Conservation (phyloP, 1,140 invertebrate species). For the Lordiphosa clarofinis region DNA sequence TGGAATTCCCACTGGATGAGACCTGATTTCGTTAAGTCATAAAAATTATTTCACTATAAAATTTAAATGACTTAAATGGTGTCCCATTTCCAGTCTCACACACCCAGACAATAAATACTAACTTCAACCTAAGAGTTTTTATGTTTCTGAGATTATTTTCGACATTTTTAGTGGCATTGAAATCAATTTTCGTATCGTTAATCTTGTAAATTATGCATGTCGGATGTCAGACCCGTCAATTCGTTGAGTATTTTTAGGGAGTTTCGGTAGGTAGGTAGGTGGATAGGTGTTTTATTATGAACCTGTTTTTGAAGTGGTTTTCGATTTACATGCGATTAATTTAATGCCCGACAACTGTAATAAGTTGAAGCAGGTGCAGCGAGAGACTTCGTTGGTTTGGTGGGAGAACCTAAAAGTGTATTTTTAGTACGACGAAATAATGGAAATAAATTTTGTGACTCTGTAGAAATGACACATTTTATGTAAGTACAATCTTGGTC, state of each 20-base stretch:
- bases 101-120: constrained; percentile 40
- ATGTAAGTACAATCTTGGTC: too few relatives aligned
- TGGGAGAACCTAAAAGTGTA: too few relatives aligned
- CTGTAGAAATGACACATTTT: too few relatives aligned
- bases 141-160: constrained; percentile 56
- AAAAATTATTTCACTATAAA: constrained; percentile 68
- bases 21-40: constrained; percentile 47
- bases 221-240: constrained; percentile 61
- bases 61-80: constrained; percentile 71
- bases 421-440: too few relatives aligned
- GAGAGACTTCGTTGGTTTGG: too few relatives aligned
- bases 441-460: too few relatives aligned
- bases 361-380: constrained; percentile 8
- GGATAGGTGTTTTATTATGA: constrained; percentile 16
- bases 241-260: constrained; percentile 24
- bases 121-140: constrained; percentile 31
- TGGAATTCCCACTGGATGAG: constrained; percentile 34
- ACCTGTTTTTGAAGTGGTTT: constrained; percentile 34
- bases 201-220: constrained; percentile 75
- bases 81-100: constrained; percentile 54
- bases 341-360: constrained; percentile 26
- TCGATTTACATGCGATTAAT: constrained; percentile 12
- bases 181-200: constrained; percentile 79
- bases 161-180: constrained; percentile 68
- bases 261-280: constrained; percentile 18